These are phyloP conservation scores for Rhyacophila evoluta DNA, from an alignment of 2,888 invertebrate species.

Conservation along the genomic window DNA sequence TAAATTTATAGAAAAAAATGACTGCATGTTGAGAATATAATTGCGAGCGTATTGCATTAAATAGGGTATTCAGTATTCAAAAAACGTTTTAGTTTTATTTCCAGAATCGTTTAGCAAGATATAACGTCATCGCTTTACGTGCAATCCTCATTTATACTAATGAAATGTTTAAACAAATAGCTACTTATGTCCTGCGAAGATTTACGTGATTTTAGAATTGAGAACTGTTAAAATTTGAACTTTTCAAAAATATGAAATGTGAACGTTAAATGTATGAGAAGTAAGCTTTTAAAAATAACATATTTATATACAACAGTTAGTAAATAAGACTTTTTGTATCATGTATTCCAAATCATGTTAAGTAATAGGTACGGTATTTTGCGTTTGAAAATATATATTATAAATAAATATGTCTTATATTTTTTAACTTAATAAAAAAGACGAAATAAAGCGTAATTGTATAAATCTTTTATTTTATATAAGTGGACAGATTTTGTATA, in stretches of 20 bases:
- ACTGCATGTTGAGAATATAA: background rate
- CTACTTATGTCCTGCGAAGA: conserved; percentile 35
- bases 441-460: no score
- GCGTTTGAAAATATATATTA: no score
- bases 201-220: conserved; percentile 34
- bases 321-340: background rate
- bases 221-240: no score
- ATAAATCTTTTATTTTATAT: no score
- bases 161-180: conserved; percentile 40
- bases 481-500: no score
- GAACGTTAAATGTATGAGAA: no score
- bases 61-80: background rate
- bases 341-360: no score
- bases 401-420: no score
- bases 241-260: no score
- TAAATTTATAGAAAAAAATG: no score
- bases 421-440: no score
- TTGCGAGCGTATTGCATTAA: background rate
- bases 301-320: background rate
- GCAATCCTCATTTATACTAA: conserved; percentile 26
- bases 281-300: background rate
- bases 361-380: no score
- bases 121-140: background rate
- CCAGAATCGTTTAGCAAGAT: conserved; percentile 6
- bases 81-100: background rate